Conservation (phyloP, 2,113 vertebrate species). For the Panurus biarmicus region DNA sequence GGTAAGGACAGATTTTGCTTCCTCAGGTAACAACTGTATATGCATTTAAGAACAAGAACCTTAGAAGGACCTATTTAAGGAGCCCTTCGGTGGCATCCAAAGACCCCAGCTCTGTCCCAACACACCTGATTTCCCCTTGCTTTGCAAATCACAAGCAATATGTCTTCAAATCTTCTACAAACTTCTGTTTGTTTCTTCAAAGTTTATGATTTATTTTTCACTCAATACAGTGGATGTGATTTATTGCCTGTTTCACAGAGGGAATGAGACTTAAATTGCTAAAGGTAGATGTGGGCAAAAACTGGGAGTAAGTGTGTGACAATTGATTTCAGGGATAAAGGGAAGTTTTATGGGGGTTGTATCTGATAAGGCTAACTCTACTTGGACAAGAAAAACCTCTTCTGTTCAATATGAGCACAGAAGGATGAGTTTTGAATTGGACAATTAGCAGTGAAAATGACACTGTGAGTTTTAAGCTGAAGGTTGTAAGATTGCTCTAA, state of each 20-base stretch:
- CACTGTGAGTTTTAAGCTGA: background rate
- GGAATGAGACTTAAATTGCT: constrained; percentile 55
- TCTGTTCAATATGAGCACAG: background rate
- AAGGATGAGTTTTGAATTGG: background rate
- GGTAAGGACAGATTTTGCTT: background rate
- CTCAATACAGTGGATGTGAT: constrained; percentile 44
- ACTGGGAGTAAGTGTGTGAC: background rate
- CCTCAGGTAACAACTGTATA: background rate
- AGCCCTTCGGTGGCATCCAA: background rate
- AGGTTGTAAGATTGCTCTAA: background rate
- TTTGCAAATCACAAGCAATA: background rate
- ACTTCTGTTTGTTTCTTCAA: constrained; percentile 24
- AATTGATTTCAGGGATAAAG: constrained; percentile 11
- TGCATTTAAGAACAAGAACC: background rate
- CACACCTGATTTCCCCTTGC: background rate
- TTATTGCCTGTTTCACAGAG: constrained; percentile 44
- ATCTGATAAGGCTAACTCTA: background rate
- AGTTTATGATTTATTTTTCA: constrained; percentile 62
- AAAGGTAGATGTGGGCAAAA: constrained; percentile 24
- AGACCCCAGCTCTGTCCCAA: background rate
- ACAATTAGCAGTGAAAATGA: constrained; percentile 4
- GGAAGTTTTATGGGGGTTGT: background rate
- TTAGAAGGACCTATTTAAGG: background rate
- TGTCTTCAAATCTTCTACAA: background rate
- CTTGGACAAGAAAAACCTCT: background rate